Evolutionary conservation across 2,797 vertebrate species (phyloP).

Genomic region (Anolis apletophallus): DNA sequence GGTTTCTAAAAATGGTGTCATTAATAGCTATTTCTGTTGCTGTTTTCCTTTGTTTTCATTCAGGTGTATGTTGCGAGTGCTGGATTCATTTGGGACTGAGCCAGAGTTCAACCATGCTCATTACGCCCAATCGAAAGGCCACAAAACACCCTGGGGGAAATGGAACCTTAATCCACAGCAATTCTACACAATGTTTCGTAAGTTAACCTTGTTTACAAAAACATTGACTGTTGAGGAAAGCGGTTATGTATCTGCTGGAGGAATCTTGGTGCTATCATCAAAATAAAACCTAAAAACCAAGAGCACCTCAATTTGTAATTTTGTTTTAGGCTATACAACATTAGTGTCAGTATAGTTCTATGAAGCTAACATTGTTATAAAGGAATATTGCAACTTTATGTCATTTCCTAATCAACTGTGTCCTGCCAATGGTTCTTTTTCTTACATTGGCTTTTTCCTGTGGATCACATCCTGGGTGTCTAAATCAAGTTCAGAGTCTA

Average conservation of each 20-base stretch:
- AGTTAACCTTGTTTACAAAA: constrained; percentile 73
- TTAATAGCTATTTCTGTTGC: neutral
- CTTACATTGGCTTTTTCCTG: neutral
- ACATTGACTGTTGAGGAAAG: constrained; percentile 21
- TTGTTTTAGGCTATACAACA: neutral
- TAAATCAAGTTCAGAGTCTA: neutral
- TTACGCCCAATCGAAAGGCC: constrained; percentile 97
- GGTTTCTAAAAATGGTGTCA: neutral
- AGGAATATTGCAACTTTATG: neutral
- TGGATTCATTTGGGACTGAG: constrained; percentile 98
- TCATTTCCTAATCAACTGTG: no score
- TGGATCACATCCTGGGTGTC: neutral
- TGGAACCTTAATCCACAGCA: constrained; percentile 99
- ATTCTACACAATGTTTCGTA: constrained; percentile 99
- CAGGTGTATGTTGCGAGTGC: constrained; percentile 96
- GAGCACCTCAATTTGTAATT: neutral
- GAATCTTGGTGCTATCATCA: neutral
- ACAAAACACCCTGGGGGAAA: constrained; percentile 99
- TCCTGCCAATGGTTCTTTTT: neutral
- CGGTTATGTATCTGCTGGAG: neutral
- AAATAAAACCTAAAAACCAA: constrained; percentile 1
- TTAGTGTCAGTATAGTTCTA: fast-evolving
- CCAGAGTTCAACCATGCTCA: constrained; percentile 98
- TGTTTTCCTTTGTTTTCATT: constrained; percentile 37
- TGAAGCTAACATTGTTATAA: neutral